Conservation (phyloP, 2,113 vertebrate species). For the Zosterops hypoxanthus region DNA sequence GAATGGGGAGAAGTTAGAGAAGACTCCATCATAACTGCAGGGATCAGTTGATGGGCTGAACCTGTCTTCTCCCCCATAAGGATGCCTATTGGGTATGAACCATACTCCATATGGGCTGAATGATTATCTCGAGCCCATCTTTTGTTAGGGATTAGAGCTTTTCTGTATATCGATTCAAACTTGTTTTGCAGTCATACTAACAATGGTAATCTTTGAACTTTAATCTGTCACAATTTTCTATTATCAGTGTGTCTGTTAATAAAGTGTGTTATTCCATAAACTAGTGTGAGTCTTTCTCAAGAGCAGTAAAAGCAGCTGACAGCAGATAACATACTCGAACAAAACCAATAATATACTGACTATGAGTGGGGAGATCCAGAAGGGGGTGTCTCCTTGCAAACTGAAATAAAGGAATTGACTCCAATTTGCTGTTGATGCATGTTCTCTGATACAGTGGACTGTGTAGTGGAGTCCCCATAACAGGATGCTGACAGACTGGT, state of each 20-base stretch:
- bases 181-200: background rate
- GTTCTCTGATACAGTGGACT: background rate
- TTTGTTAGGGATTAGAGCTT: background rate
- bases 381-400: background rate
- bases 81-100: background rate
- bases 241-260: background rate
- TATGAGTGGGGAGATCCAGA: background rate
- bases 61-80: background rate
- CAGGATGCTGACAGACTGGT: background rate
- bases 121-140: background rate
- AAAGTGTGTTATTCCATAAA: background rate
- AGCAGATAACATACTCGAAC: background rate
- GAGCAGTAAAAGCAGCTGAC: background rate
- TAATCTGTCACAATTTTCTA: background rate
- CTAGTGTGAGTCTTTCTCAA: background rate
- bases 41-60: background rate
- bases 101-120: background rate
- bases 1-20: background rate
- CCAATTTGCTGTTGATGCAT: background rate
- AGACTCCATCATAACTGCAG: background rate
- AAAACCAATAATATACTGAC: background rate
- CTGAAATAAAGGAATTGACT: background rate
- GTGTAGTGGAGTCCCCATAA: background rate
- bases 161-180: background rate
- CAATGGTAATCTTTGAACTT: background rate